Percentiles rank a stretch among this genome's conserved stretches.
Conservation (phyloP, 2,888 invertebrate genomes). For the Halocaridina rubra region DNA sequence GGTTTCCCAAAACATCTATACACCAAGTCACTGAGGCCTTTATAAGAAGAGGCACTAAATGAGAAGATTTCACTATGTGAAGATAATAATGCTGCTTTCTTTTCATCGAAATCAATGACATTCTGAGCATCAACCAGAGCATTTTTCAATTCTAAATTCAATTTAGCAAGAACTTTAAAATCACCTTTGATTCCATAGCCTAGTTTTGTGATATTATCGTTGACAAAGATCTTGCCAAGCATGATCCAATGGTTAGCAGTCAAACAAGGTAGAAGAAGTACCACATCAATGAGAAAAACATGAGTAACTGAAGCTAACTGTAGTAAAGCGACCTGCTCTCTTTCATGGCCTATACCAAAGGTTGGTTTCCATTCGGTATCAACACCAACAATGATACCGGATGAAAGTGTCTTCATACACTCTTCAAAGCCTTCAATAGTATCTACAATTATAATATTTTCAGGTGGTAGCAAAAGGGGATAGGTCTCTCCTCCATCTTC, state of each 20-base stretch:
- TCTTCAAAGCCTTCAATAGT: slow-evolving; percentile 20
- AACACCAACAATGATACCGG: slow-evolving; percentile 31
- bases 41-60: not conserved
- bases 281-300: slow-evolving; percentile 42
- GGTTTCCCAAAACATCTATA: slow-evolving; percentile 81
- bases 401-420: not conserved
- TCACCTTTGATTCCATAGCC: slow-evolving; percentile 67
- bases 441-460: slow-evolving; percentile 22
- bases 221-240: slow-evolving; percentile 45
- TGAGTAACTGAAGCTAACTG: slow-evolving; percentile 36
- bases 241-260: slow-evolving; percentile 28
- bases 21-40: slow-evolving; percentile 79
- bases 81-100: slow-evolving; percentile 27
- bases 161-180: slow-evolving; percentile 66
- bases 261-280: slow-evolving; percentile 35
- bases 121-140: slow-evolving; percentile 13
- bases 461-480: slow-evolving; percentile 21
- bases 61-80: slow-evolving; percentile 31
- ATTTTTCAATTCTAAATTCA: slow-evolving; percentile 45
- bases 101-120: slow-evolving; percentile 45
- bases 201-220: slow-evolving; percentile 44
- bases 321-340: slow-evolving; percentile 46
- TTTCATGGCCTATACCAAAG: slow-evolving; percentile 27
- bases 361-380: slow-evolving; percentile 58
- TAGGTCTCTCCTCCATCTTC: not conserved